Conservation (phyloP, 1,140 invertebrate species). For the Panagrolaimus sp. region DNA sequence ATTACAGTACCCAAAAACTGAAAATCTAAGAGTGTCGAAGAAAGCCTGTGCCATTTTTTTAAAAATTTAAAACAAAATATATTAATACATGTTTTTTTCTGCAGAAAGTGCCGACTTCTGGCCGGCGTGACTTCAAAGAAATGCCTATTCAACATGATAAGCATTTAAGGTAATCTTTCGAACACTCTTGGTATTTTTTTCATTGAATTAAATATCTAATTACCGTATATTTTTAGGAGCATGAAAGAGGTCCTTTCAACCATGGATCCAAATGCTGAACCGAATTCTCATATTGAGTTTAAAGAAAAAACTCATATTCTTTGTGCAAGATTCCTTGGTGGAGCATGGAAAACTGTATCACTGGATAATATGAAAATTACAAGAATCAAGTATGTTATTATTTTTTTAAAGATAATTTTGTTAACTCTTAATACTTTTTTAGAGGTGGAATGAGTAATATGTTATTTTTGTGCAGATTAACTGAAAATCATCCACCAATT, state of each 20-base stretch:
- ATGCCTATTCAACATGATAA: constrained; percentile 48
- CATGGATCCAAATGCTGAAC: not conserved
- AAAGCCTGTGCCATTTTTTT: constrained; percentile 4
- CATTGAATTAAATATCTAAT: too few species aligned
- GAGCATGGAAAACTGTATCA: not conserved
- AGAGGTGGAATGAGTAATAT: constrained; percentile 5
- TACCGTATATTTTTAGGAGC: not conserved
- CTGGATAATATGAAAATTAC: not conserved
- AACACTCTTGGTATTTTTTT: too few species aligned
- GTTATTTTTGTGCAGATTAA: not conserved
- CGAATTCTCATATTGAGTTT: not conserved
- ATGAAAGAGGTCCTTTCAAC: not conserved
- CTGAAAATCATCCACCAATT: not conserved
- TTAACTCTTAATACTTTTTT: not conserved
- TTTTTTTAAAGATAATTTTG: not conserved
- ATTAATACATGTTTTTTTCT: not conserved
- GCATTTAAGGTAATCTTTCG: constrained; percentile 28
- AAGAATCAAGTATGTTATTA: not conserved
- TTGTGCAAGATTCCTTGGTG: not conserved
- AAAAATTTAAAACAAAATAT: not conserved
- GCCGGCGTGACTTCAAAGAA: constrained; percentile 27
- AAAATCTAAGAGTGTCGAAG: not conserved
- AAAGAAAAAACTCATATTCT: not conserved
- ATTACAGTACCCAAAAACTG: too few species aligned
- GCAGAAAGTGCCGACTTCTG: constrained; percentile 9